Percentiles rank a stretch among this genome's conserved stretches.
phyloP scores from a whole-genome alignment of 2,888 invertebrate species.

The Autographa gamma region DNA sequence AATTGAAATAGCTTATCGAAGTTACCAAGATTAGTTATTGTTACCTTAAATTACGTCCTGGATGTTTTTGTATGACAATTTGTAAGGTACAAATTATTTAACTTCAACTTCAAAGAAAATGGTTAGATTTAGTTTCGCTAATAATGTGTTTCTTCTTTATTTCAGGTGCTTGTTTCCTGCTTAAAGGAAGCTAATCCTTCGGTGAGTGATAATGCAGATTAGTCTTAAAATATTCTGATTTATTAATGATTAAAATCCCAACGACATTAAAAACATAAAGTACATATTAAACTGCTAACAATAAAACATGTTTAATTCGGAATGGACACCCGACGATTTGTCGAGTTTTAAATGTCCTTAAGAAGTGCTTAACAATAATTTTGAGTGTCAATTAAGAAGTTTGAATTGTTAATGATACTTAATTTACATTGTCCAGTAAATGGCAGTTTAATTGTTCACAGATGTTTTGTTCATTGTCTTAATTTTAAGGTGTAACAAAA shows the following conservation, averaged over 20 bases:
- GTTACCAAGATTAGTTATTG: no score
- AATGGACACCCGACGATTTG: conserved; percentile 67
- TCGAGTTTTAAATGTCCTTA: conserved; percentile 75
- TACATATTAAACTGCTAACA: conserved; percentile 11
- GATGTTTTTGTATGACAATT: no score
- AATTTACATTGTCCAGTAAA: conserved; percentile 62
- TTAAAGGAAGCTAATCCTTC: no score
- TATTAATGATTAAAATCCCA: background rate
- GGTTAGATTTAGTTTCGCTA: no score
- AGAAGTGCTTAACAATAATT: conserved; percentile 78
- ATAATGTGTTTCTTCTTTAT: background rate
- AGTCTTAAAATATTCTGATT: no score
- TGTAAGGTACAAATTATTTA: no score
- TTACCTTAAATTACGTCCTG: no score
- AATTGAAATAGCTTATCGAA: no score
- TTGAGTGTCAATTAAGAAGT: conserved; percentile 80
- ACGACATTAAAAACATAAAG: conserved; percentile 3
- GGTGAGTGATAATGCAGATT: background rate
- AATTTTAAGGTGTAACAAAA: conserved; percentile 11
- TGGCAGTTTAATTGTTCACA: conserved; percentile 62
- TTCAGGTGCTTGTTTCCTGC: background rate
- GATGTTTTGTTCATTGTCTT: conserved; percentile 43
- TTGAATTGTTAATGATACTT: conserved; percentile 71
- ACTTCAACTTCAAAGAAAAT: no score
- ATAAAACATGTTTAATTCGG: conserved; percentile 61